Evolutionary conservation across 2,797 vertebrate species (phyloP), one percentile per base, ranked within the genome.

Genomic region (Urocyon cinereoargenteus): DNA sequence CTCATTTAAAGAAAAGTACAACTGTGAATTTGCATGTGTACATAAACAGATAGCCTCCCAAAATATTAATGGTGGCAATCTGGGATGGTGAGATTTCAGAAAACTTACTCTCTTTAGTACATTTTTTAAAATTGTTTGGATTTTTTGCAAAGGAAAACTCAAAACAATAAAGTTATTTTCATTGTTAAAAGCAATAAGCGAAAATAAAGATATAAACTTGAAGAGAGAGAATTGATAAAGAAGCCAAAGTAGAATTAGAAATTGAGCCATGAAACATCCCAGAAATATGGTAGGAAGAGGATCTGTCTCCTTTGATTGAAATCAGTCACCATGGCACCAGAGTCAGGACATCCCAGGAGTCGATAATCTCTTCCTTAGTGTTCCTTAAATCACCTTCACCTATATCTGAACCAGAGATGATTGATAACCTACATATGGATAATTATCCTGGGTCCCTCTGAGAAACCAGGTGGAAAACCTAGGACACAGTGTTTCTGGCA

Each of bases 221-320:
- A 84, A 95, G 53, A 68, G 77, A 93, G 24, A 19, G 64, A 86
- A 79, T 18, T 45, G 34, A 91, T 96, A 24, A 83, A 81, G 62
- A 96, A 97, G 4, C 19, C 84, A 92, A 95, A 96, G 18, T 28
- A 89, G 7, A 94, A 89, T 62, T 88, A 84, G 62, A 91, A 96
- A 86, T 40, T 3, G 31, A 64, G 36, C 51, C 89, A 40, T 22
- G 34, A 78, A 75, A 34, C 36, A 86, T 66, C 28, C 13, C 77
- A 94, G 72, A 95, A 96, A 93, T 26, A 91, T 22, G 14, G 12
- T 12, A 45, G 40, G 7, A 94, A 68, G 22, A 49, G 18, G 1
- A 51, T 36, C 64, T 51, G 13, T 81, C 59, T 93, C 93, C 66
- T 94, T 85, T 87, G 82, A 82, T 66, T 90, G 49, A 22, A 94